Base-by-base conservation (phyloP, 1,140 invertebrate species). In the Drosophila obscura region DNA sequence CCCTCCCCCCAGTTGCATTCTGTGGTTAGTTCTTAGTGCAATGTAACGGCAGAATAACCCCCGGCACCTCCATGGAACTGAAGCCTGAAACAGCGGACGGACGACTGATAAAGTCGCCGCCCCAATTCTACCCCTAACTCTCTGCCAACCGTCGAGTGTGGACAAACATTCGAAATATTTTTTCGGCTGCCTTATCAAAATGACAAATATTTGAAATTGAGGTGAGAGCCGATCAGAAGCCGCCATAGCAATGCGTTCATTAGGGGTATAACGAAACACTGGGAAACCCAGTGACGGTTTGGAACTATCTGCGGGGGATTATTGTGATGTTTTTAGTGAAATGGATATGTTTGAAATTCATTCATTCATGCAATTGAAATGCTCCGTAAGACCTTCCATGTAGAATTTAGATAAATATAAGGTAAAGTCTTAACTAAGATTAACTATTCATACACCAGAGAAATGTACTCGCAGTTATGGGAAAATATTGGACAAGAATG, bases 181-280 rank as follows among this genome's bases (percentile, higher is more conserved):
- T 85, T 87, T 74, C 26, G 69, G 68, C 8, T n/a, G 45, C 24
- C 78, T 85, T 85, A 85, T 85, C 82, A 56, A 72, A 61, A 67
- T 87, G 82, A 85, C 82, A 85, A 85, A 82, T 87, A 82, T 85
- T 85, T 87, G 82, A 85, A 87, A 82, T 78, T 67, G 61, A 81
- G 81, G 68, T 85, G 77, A 80, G 64, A 63, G 63, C 41, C 61
- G 35, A 73, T 39, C 66, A 52, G 45, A 35, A 41, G 39, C 15
- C 28, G 35, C 19, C 22, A n/a, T 31, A 43, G 28, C 15, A 9
- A 8, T 15, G 31, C 8, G 16, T 16, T 13, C 13, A 39, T 44
- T 24, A 13, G 58, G 63, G 51, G 48, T 49, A 60, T 68, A 72
- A 45, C 22, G 31, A 49, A 61, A 66, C 28, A 35, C 8, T 51